A percentile compares a stretch with the other conserved stretches of the same genome.
phyloP scores from a whole-genome alignment of 1,140 invertebrate species.

The Drosophila repleta region DNA sequence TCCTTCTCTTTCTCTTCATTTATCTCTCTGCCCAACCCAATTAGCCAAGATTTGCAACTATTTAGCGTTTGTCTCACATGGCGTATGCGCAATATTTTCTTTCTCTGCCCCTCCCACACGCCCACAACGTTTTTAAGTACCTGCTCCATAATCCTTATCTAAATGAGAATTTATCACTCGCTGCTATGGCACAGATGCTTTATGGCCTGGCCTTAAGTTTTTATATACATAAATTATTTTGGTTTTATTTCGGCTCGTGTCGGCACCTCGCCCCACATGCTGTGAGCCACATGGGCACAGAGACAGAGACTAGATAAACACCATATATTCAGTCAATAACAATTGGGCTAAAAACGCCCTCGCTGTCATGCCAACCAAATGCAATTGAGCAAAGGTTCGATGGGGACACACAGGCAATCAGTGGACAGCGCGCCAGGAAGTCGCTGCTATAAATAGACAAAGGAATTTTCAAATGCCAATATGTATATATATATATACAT shows the following conservation, averaged over 20 bases:
- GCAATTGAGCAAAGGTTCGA: neutral
- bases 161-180: neutral
- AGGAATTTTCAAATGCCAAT: no score
- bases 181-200: no score
- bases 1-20: neutral
- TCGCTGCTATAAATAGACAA: neutral
- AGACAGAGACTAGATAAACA: no score
- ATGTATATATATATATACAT: no score
- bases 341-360: neutral
- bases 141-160: neutral
- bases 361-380: neutral
- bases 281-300: no score
- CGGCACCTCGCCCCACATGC: no score
- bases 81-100: conserved; percentile 8
- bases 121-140: neutral
- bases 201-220: no score
- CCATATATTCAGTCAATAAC: neutral
- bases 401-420: neutral
- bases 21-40: conserved; percentile 13
- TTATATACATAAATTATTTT: no score
- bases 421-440: neutral
- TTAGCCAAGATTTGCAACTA: conserved; percentile 2
- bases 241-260: no score
- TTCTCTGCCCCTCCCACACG: neutral
- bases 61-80: neutral